Conservation (phyloP, 2,113 vertebrate genomes). For the Ptilorrhoa leucosticta region DNA sequence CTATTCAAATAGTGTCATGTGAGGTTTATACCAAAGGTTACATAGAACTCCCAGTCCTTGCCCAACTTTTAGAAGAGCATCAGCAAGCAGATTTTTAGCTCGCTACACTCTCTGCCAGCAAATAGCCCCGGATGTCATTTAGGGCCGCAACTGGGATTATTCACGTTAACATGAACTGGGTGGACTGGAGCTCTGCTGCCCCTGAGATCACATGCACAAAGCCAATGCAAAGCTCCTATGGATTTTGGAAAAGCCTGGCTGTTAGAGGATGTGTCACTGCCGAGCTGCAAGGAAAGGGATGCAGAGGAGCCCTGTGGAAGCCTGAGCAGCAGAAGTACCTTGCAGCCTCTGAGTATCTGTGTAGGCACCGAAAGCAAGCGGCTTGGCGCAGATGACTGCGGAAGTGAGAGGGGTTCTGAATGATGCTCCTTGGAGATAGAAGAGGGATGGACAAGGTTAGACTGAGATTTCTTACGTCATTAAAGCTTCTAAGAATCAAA, state of each 20-base stretch:
- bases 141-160: background rate
- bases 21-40: background rate
- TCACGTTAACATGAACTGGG: background rate
- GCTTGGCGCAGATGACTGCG: background rate
- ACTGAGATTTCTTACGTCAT: background rate
- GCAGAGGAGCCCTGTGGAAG: background rate
- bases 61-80: background rate
- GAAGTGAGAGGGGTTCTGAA: background rate
- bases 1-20: too few species aligned
- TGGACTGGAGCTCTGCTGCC: background rate
- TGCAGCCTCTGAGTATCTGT: background rate
- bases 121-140: accelerated
- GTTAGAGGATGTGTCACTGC: background rate
- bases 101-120: background rate
- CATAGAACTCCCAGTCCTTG: background rate
- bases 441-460: background rate
- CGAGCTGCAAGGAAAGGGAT: background rate
- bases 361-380: background rate
- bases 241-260: background rate
- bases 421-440: background rate
- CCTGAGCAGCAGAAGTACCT: background rate
- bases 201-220: background rate
- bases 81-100: background rate
- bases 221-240: accelerated
- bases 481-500: background rate